Base-by-base conservation (phyloP, 1,140 invertebrate genomes). In the Lepidurus apus region DNA sequence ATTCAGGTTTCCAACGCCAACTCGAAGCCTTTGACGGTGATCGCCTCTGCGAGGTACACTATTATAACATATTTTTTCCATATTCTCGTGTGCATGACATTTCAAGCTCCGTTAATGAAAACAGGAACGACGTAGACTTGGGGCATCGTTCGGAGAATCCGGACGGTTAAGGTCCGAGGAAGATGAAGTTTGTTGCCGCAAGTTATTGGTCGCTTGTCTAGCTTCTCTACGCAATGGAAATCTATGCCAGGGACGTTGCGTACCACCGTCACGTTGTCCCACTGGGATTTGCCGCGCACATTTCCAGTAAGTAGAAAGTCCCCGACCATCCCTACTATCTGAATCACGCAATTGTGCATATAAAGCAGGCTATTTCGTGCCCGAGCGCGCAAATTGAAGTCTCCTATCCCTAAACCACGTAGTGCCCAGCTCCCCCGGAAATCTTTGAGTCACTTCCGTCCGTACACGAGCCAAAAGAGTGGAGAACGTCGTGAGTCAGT, bases 1-100 rank as follows among this genome's bases (percentile, higher is more conserved):
- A 98, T 86, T 90, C 93, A 77, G 96, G 96, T 80, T 98, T 98
- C 85, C 95, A 97, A 83, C 91, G 92, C 81, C 96, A 98, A 85
- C 88, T 98, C 44, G 93, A 95, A 83, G 93, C 96, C 81, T 98
- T 96, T 85, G 95, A 98, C 85, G 89, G 89, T 43, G 91, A 91
- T 81, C 90, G 91, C 82, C 86, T 98, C 44, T 83, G 89, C 78
- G 92, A 96, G 87, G 94, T 95, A 34, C 34, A 34, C 87, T 84
- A 80, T 79, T 65, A 5, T 17, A 34, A 34, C n/a, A 8, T 10
- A 42, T n/a, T 80, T 77, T 21, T 7, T 7, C 0, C 0, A 10
- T 17, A 75, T 43, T n/a, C n/a, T 43, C 13, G 74, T 17, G 4
- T 43, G 26, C 74, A 7, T 73, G 1, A 4, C 74, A 17, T 75